phyloP scores from a whole-genome alignment of 2,113 vertebrate species.

The Nibea albiflora region DNA sequence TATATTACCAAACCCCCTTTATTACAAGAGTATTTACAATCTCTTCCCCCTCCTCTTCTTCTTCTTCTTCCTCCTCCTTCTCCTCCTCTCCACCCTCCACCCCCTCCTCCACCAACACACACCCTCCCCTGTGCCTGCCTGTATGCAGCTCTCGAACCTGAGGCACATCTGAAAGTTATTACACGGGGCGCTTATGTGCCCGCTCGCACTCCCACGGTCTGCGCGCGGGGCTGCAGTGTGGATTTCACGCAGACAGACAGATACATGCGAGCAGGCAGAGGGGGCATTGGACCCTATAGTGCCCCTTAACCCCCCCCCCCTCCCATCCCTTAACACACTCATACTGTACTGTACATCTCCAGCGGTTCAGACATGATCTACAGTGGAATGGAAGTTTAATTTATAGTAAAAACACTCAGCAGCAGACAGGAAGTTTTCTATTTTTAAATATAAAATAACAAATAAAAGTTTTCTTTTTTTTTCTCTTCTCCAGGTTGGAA shows the following conservation, averaged over 20 bases:
- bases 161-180: constrained; percentile 86
- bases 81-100: constrained; percentile 44
- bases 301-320: neutral
- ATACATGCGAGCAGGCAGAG: constrained; percentile 17
- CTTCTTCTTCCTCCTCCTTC: constrained; percentile 64
- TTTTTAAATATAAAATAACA: neutral
- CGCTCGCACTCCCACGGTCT: constrained; percentile 75
- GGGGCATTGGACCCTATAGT: constrained; percentile 24
- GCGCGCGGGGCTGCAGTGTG: constrained; percentile 43
- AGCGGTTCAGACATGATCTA: neutral
- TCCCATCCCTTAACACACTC: neutral
- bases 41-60: constrained; percentile 67
- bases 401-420: neutral
- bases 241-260: constrained; percentile 57
- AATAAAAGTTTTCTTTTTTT: neutral
- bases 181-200: constrained; percentile 74
- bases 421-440: neutral
- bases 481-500: neutral
- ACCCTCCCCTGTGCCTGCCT: constrained; percentile 54
- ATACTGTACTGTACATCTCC: neutral
- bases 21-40: constrained; percentile 80
- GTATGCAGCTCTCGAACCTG: constrained; percentile 76
- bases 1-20: constrained; percentile 83
- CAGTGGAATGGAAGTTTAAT: neutral
- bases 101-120: constrained; percentile 34